Base-by-base conservation (phyloP, 1,140 invertebrate genomes). In the Bombus pyrosoma region DNA sequence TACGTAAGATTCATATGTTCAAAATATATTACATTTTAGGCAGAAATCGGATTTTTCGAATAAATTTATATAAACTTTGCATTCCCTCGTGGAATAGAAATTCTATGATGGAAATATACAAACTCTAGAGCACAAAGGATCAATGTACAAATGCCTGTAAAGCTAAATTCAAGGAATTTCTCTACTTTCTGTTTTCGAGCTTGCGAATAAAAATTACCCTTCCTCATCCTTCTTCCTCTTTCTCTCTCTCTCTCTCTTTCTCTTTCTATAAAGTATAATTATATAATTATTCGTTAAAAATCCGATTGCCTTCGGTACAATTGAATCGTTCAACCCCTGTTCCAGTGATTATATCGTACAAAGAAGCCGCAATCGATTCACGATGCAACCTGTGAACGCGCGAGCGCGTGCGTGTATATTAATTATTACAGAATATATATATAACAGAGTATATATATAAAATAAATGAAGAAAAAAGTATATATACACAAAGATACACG, bases 311-410 rank as follows among this genome's bases (percentile, higher is more conserved):
- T 32, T 72, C 28, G 75, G 75, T 84, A 84, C 75, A 79, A 84
- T 57, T 66, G 39, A 47, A 47, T 59, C 28, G 59, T 78, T 79
- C 68, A 72, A 32, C 68, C 32, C 57, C 68, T 72, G 39, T 53
- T 59, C 76, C 76, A 79, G 76, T 85, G 83, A 85, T 85, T 47
- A 78, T 47, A 78, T 84, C 76, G 83, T 85, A 85, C 83, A 85
- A 85, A 84, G 75, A 78, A 62, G 39, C 59, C 43, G 18, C 62
- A 43, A n/a, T 68, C 68, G 83, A 47, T 62, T 62, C 66, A 37
- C 75, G 76, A 72, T 62, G 37, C 53, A 72, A n/a, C 53, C 83
- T 80, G 83, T 43, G 53, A 80, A 62, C 66, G 37, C 53, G 22
- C 22, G n/a, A 59, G 37, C 83, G 66, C 83, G 76, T 84, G 76